phyloP scores from a whole-genome alignment of 2,797 vertebrate genomes.

The Phataginus tricuspis region DNA sequence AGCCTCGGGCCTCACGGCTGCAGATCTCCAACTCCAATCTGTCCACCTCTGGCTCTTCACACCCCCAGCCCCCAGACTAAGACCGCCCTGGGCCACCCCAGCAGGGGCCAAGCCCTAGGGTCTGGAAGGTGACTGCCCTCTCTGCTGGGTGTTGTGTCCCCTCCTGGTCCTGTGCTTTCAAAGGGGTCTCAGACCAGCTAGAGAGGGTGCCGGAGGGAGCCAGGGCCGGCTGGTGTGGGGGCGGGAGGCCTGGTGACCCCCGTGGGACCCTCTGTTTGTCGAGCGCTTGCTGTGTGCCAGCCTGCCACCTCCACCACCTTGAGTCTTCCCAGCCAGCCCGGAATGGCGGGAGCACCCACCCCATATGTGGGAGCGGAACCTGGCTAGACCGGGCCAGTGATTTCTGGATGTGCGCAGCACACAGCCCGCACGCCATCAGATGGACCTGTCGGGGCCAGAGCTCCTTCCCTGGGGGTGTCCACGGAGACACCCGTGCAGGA shows the following conservation, averaged over 20 bases:
- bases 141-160: no score
- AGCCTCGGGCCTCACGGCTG: neutral
- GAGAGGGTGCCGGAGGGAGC: accelerated
- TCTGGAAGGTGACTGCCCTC: accelerated
- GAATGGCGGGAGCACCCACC: neutral
- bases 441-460: no score
- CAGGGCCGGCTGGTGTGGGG: accelerated
- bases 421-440: no score
- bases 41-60: neutral
- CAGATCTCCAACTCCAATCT: neutral
- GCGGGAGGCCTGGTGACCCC: neutral
- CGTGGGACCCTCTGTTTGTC: neutral
- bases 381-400: neutral
- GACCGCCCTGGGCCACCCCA: accelerated
- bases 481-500: neutral
- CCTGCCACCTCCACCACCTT: accelerated
- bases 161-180: neutral
- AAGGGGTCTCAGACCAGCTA: neutral
- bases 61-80: neutral
- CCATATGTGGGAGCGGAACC: neutral
- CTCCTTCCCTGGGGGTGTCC: no score
- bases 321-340: neutral
- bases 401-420: accelerated
- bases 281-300: accelerated
- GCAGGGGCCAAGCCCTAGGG: neutral